Evolutionary conservation across 2,888 invertebrate genomes (phyloP), one percentile per base, ranked within the genome.

Genomic region (Empis livida): DNA sequence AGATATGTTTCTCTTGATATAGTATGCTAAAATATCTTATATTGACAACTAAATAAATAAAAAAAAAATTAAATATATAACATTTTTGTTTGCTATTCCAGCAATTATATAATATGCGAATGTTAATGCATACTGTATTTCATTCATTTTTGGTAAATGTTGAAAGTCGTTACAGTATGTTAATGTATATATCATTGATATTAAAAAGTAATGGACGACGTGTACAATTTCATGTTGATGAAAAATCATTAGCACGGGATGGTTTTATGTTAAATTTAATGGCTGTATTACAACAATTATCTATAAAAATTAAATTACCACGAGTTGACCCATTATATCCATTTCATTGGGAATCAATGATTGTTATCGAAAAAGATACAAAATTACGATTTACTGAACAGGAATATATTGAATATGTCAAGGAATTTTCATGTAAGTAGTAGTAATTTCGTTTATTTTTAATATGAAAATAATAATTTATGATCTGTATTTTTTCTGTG

Each of bases 181-280:
- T 97, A 44, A 75, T 79, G 49, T 96, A 86, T 68, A 75, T 97
- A 47, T 80, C 86, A 0, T 75, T 80, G 45, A 71, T 92, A 10
- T 67, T 97, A 46, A 79, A 79, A 50, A 71, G 79, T 57, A 97
- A 97, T 63, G 84, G 87, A 57, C 87, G 91, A 53, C 77, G 94
- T 35, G 80, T 91, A 2, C 95, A 95, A 65, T 75, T 96, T 56
- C 92, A 91, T 63, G 85, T 84, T 31, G 92, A 94, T 64, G 91
- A 93, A 60, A 76, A 85, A 49, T 76, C 84, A 2, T 74, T 94
- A 1, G 90, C 93, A 11, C 87, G 91, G 6, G 95, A 97, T 67
- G 96, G 96, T 1, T 93, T 93, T 68, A 91, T 96, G 85, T 73
- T 96, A 57, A 99, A 97, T 73, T 70, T 96, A 15, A 78, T 95